Percentiles rank a stretch among this genome's conserved stretches.
Evolutionary conservation across 2,888 invertebrate species (phyloP).

Genomic region (Sminthurinus aureus): DNA sequence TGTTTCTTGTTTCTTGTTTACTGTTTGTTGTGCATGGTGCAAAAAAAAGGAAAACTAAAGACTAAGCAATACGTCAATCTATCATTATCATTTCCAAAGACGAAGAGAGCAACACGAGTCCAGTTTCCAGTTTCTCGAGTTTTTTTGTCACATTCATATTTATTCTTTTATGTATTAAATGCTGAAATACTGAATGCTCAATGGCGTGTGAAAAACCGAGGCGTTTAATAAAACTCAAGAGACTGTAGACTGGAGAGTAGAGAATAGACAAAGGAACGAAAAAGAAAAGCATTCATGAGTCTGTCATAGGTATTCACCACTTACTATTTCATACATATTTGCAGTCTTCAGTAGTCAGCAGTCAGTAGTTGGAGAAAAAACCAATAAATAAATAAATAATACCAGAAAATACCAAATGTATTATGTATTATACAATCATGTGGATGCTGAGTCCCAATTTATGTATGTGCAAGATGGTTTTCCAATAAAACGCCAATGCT

Average conservation of each 20-base stretch:
- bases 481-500: constrained; percentile 9
- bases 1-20: no score
- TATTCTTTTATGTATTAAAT: background rate
- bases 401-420: no score
- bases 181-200: background rate
- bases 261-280: no score
- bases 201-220: constrained; percentile 11
- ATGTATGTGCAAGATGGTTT: constrained; percentile 9
- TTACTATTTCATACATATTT: no score
- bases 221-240: no score
- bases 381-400: background rate
- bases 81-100: constrained; percentile 24
- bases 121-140: background rate
- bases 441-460: constrained; percentile 28
- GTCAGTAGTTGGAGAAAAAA: background rate
- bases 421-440: constrained; percentile 2
- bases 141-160: background rate
- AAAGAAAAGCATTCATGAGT: constrained; percentile 19
- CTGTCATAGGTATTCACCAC: background rate
- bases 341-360: background rate
- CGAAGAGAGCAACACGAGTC: background rate
- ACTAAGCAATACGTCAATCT: constrained; percentile 29
- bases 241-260: background rate
- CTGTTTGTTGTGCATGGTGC: no score
- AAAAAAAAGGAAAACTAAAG: no score